Evolutionary conservation across 2,888 invertebrate species (phyloP), one percentile per base, ranked within the genome.

Genomic region (Euplexia lucipara): DNA sequence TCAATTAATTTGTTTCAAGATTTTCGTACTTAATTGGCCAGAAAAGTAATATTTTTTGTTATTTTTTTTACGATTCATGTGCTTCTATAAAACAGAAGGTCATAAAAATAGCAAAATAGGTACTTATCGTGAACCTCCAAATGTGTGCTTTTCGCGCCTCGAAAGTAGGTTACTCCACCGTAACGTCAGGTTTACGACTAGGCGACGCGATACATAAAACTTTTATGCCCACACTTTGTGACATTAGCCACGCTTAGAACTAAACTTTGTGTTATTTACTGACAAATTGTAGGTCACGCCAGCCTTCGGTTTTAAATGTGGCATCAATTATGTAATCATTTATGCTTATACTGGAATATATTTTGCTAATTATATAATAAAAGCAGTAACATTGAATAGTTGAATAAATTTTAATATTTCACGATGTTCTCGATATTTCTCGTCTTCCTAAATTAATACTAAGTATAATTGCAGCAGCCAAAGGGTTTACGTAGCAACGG

Each of bases 121-220:
- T 71, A 74, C 71, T 75, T 75, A 73, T 69, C 60, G 53, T 70
- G 63, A 69, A 65, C 72, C 70, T 58, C 78, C 47, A 76, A 79
- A 75, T 71, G 67, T 71, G 69, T 73, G 71, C 69, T 79, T 78
- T 81, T 78, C 75, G 56, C 78, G 70, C 78, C 75, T 65, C 48
- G 49, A 83, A 85, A 85, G 83, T 86, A 83, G 85, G 79, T 85
- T 83, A 83, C 83, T 85, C 82, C 72, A 77, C 77, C 75, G 61
- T 79, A 78, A 76, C 77, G 71, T 78, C 70, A 80, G 69, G 74
- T 88, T 90, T 90, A 90, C 86, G 88, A 88, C 80, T 74, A 79
- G 82, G 82, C 80, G 80, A 78, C 83, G 81, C 77, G 74, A 82
- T 79, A 78, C 84, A 84, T 90, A 88, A 90, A 90, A 88, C 68